These are phyloP conservation scores for Allygus modestus DNA, from an alignment of 2,888 invertebrate genomes.

Conservation along the genomic window DNA sequence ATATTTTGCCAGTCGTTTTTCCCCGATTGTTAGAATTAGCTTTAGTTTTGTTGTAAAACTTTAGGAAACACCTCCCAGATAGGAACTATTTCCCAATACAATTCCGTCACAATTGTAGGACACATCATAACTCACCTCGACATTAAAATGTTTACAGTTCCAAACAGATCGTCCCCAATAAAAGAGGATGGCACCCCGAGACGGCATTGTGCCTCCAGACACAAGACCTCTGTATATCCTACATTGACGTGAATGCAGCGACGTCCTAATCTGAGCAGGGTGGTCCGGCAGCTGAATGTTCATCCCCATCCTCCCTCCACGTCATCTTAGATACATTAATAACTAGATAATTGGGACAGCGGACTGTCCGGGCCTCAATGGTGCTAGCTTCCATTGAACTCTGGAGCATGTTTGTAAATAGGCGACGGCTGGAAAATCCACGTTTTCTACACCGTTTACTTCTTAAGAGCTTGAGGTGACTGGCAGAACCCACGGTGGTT, in stretches of 20 bases:
- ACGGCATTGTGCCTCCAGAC: conserved; percentile 16
- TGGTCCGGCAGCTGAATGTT: conserved; percentile 21
- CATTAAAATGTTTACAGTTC: conserved; percentile 15
- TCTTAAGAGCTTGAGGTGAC: conserved; percentile 39
- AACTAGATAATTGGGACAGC: conserved; percentile 53
- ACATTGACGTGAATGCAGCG: conserved; percentile 27
- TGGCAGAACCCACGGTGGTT: conserved; percentile 18
- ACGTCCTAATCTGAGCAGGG: conserved; percentile 47
- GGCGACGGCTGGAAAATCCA: conserved; percentile 45
- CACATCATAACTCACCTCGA: not conserved
- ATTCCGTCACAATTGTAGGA: no score
- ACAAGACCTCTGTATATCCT: conserved; percentile 6
- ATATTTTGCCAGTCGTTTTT: no score
- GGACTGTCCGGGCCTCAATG: conserved; percentile 22
- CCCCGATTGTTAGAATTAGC: no score
- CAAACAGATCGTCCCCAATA: not conserved
- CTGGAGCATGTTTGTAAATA: conserved; percentile 23
- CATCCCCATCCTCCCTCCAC: not conserved
- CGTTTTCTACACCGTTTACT: not conserved
- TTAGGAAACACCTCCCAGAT: no score
- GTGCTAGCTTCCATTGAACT: not conserved
- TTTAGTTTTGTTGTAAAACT: no score
- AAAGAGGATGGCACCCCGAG: conserved; percentile 2
- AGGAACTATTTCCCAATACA: no score
- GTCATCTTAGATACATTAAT: conserved; percentile 53